Evolutionary conservation across 2,888 invertebrate species (phyloP), one percentile per base, ranked within the genome.

Genomic region (Hyalella azteca): DNA sequence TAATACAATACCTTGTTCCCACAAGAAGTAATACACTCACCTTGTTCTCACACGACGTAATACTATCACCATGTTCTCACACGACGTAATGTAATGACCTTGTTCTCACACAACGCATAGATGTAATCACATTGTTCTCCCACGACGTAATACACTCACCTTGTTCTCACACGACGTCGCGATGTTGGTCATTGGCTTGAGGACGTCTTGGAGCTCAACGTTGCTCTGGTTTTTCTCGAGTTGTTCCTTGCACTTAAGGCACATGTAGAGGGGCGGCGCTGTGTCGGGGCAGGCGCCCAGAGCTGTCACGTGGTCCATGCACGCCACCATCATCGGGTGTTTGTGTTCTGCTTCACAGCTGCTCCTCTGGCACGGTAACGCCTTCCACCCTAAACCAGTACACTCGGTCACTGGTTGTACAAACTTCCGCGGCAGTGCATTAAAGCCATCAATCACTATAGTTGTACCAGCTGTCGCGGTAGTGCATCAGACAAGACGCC

Each of bases 141-240:
- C 22, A 26, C 54, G 4, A 54, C 26, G 22, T 54, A 13, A 54
- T 13, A 73, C 36, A 82, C 85, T 84, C 87, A 93, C 94, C 91
- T 97, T 97, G 88, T 97, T 97, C 89, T 98, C 97, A 88, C 98
- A 98, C 79, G 95, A 92, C 91, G 96, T 94, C 0, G 97, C 95
- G 11, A 96, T 95, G 89, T 96, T 95, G 87, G 95, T 95, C 91
- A 97, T 95, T 0, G 97, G 97, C 87, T 96, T 94, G 59, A 95
- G 89, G 83, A 95, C 94, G 87, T 95, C 95, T 86, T 85, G 77
- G 73, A 85, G 81, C 50, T 83, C 80, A 9, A 80, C 79, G 19
- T 81, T 79, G 80, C 86, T 87, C 81, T 89, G 88, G 3, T 88
- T 88, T 78, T 87, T 87, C 81, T 87, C 86, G 75, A 89, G 87